These are phyloP conservation scores for Ctenopoma kingsleyae DNA, from an alignment of 2,797 vertebrate species.

Conservation along the genomic window DNA sequence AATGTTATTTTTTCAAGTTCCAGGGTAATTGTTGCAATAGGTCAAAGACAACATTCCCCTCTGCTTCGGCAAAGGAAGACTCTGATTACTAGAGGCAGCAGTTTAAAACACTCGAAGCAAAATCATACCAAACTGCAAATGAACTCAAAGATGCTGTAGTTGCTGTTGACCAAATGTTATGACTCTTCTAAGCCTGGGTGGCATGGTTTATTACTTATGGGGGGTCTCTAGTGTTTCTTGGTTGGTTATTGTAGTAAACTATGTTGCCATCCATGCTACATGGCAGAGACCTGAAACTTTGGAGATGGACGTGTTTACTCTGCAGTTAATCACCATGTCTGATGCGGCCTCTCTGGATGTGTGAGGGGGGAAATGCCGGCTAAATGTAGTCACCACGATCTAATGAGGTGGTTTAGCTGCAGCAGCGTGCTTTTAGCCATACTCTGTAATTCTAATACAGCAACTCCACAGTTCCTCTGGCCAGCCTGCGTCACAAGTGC, in stretches of 20 bases:
- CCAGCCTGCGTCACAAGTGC: conserved; percentile 84
- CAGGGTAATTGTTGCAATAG: conserved; percentile 51
- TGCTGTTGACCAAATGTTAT: conserved; percentile 40
- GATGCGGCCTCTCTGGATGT: conserved; percentile 78
- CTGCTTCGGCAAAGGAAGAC: conserved; percentile 44
- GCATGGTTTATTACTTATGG: conserved; percentile 42
- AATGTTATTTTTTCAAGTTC: conserved; percentile 52
- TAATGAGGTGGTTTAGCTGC: conserved; percentile 80
- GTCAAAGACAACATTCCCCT: conserved; percentile 65
- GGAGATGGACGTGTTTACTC: conserved; percentile 74
- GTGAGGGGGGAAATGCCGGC: conserved; percentile 78
- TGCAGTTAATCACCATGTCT: conserved; percentile 79
- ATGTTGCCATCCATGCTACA: conserved; percentile 41
- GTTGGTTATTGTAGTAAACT: conserved; percentile 61
- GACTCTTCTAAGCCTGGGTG: conserved; percentile 29
- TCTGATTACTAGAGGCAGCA: conserved; percentile 45
- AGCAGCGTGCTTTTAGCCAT: conserved; percentile 69
- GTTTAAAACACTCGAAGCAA: conserved; percentile 41
- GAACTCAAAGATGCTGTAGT: conserved; percentile 43
- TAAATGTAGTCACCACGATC: conserved; percentile 79
- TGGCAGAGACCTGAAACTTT: conserved; percentile 59
- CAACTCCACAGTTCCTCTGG: conserved; percentile 73
- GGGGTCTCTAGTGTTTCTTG: conserved; percentile 29
- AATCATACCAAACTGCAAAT: conserved; percentile 35
- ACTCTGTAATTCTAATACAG: conserved; percentile 82